Evolutionary conservation across 2,113 vertebrate species (phyloP), one percentile per base, ranked within the genome.

Genomic region (Grantiella picta): DNA sequence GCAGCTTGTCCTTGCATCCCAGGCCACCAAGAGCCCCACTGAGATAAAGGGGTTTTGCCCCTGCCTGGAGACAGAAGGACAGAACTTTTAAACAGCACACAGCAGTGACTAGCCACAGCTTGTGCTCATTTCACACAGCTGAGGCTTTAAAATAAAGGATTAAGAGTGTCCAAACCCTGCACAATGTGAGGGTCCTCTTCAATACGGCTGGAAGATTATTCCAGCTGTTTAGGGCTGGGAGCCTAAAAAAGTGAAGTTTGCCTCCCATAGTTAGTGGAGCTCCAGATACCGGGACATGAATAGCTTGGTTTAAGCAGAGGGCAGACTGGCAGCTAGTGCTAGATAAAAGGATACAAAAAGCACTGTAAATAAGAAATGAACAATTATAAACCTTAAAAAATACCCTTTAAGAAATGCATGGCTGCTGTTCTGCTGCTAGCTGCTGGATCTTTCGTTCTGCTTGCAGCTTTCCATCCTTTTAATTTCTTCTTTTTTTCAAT

Each of bases 141-240:
- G 73, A 94, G 27, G 13, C 20, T 94, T 89, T 83, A 44, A 45
- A 45, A 11, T 61, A 56, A 82, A 92, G 91, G 88, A 96, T 96
- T 95, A 96, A 79, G 57, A 83, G 29, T 80, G 19, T 90, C 71
- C 84, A 89, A 95, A 83, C 47, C 20, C 35, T 1, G 23, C 66
- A 64, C 92, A 89, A 89, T 65, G 63, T 49, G 49, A 86, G 16
- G 49, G 10, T 5, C 35, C 0, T 9, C 68, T 95, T 95, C 92
- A 91, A 71, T 85, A 71, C 0, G 0, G 42, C 75, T 82, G 75
- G 82, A 87, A 94, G 94, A 96, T 94, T 86, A 94, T 93, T 96
- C 96, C 94, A 95, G 87, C 96, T 97, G 94, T 95, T 95, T 90
- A 52, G 56, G 66, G 28, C 85, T 7, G 2, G 38, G 9, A 53